Evolutionary conservation across 2,797 vertebrate species (phyloP), one percentile per base, ranked within the genome.

Genomic region (Limnodromus scolopaceus): DNA sequence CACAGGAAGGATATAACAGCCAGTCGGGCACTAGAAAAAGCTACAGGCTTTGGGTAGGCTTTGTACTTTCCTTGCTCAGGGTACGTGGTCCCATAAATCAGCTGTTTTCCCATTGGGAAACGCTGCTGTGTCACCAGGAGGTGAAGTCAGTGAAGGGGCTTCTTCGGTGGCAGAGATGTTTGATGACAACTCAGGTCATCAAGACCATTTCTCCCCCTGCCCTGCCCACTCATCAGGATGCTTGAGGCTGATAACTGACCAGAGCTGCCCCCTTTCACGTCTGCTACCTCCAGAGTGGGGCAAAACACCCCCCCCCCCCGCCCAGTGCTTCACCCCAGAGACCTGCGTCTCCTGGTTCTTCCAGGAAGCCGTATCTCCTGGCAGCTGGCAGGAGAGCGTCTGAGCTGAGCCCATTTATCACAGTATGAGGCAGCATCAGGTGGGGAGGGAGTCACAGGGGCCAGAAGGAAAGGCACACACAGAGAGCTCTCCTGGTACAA

Each of bases 401-500:
- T 9, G 13, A 63, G 58, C 70, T 20, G 32, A 81, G 77, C 53
- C 80, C 1, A 14, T 48, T 23, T 32, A 12, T 93, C 95, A 92
- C 89, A 93, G 91, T 63, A 55, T 16, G 82, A 93, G 86, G 91
- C 82, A 77, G 75, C 4, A 1, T 14, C 54, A 43, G 51, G 61
- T 1, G 61, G 49, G 84, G 80, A 88, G 74, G 74, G 71, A 65
- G 49, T 19, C 63, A 9, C 25, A 5, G 63, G 60, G 58, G 54
- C 61, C 87, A 36, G 70, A 16, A 58, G 78, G 54, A 51, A 74
- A 94, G 90, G 95, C 64, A 71, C 79, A 39, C 39, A 9, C 25
- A 9, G n/a, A 72, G 92, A 97, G 91, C 80, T 69, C 90, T 91
- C 69, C 77, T 38, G 61, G 60, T 45, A 75, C 85, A 36, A 43